Conservation (phyloP, 2,888 invertebrate genomes). For the Diarsia mendica region DNA sequence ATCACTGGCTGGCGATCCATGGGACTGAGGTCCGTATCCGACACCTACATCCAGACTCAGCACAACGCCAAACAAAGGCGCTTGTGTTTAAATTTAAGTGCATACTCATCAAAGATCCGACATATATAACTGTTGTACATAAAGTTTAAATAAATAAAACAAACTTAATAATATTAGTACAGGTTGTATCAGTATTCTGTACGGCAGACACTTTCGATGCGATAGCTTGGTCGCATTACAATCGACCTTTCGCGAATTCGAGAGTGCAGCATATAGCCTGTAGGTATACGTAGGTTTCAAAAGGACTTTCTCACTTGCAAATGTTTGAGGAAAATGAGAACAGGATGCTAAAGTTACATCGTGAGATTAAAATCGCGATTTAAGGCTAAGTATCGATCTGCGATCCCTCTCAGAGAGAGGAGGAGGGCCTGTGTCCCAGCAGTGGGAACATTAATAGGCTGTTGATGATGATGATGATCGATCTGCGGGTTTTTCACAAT, state of each 20-base stretch:
- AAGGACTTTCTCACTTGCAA: conserved; percentile 39
- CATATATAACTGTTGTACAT: too few relatives aligned
- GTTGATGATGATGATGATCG: too few relatives aligned
- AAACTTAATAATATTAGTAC: background rate
- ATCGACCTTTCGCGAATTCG: conserved; percentile 58
- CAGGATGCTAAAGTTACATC: conserved; percentile 13
- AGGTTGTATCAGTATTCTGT: conserved; percentile 75
- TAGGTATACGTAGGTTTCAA: background rate
- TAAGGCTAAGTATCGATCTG: background rate
- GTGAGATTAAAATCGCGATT: background rate
- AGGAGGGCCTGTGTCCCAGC: too few relatives aligned
- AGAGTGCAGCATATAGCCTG: conserved; percentile 23
- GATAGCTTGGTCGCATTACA: conserved; percentile 61
- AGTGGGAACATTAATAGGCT: too few relatives aligned
- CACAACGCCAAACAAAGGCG: too few relatives aligned
- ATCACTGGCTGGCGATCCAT: too few relatives aligned
- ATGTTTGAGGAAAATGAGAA: conserved; percentile 37
- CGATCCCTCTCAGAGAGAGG: too few relatives aligned
- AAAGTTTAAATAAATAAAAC: background rate
- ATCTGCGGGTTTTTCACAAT: too few relatives aligned
- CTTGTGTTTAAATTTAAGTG: too few relatives aligned
- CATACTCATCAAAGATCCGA: too few relatives aligned
- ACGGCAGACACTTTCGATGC: conserved; percentile 76
- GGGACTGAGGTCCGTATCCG: too few relatives aligned
- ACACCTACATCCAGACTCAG: too few relatives aligned